Evolutionary conservation across 1,140 invertebrate species (phyloP).

Genomic region (Pinna nobilis): DNA sequence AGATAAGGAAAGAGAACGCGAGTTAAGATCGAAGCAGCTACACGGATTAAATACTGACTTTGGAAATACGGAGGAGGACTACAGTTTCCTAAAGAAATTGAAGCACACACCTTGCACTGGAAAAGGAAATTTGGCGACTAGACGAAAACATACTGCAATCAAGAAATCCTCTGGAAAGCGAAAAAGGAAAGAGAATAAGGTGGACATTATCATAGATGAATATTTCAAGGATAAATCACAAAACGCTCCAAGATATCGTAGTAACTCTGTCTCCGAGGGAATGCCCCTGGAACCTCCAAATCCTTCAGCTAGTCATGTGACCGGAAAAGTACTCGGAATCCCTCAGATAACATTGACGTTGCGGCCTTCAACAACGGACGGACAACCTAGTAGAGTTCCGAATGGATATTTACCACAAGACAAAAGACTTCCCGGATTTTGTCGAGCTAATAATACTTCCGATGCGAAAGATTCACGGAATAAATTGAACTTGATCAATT

Average conservation of each 20-base stretch:
- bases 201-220: slow-evolving; percentile 38
- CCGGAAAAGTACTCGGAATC: background rate
- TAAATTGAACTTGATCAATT: background rate
- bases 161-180: background rate
- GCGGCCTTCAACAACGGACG: slow-evolving; percentile 32
- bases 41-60: slow-evolving; percentile 51
- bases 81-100: slow-evolving; percentile 51
- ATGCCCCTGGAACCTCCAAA: background rate
- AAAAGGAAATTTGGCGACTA: background rate
- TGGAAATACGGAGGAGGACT: slow-evolving; percentile 45
- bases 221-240: slow-evolving; percentile 2
- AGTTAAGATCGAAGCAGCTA: slow-evolving; percentile 44
- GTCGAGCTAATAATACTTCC: background rate
- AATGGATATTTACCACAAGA: background rate
- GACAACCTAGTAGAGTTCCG: slow-evolving; percentile 4
- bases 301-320: background rate
- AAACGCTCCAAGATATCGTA: slow-evolving; percentile 12
- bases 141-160: slow-evolving; percentile 1
- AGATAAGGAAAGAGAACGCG: slow-evolving; percentile 48
- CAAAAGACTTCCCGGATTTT: slow-evolving; percentile 2
- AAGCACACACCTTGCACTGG: slow-evolving; percentile 18
- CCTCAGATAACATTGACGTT: background rate
- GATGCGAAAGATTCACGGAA: background rate
- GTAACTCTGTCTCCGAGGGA: slow-evolving; percentile 32
- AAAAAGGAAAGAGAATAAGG: slow-evolving; percentile 18